Evolutionary conservation across 2,888 invertebrate genomes (phyloP).

Genomic region (Lumbricus terrestris): DNA sequence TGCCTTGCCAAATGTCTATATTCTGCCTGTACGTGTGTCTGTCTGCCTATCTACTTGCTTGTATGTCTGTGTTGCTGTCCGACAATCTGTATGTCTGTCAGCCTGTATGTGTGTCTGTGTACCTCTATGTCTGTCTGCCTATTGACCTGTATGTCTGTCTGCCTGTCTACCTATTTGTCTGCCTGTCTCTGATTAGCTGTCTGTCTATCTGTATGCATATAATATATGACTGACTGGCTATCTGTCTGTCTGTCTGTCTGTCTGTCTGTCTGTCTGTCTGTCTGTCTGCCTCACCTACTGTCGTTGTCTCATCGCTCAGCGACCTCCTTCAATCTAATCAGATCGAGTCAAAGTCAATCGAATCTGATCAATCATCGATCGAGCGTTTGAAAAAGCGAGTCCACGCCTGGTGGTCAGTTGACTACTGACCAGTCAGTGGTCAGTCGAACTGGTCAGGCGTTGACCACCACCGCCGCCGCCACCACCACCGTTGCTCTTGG

Average conservation of each 20-base stretch:
- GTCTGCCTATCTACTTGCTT: neutral
- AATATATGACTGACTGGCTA: neutral
- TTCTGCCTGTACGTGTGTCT: neutral
- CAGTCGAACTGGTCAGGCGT: neutral
- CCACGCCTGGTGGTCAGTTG: too few relatives aligned
- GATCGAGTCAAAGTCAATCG: conserved; percentile 3
- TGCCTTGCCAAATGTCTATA: neutral
- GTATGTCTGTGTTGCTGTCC: neutral
- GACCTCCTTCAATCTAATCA: neutral
- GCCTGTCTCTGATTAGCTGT: neutral
- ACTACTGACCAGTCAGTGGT: neutral
- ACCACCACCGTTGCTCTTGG: too few relatives aligned
- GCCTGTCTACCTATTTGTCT: too few relatives aligned
- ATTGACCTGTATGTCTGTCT: neutral
- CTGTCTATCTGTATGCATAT: neutral
- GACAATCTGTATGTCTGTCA: neutral
- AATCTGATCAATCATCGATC: neutral
- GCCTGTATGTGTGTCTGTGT: neutral
- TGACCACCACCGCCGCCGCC: neutral
- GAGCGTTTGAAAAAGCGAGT: neutral
- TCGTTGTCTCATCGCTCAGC: neutral
- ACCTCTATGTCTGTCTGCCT: neutral
- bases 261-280: too few relatives aligned
- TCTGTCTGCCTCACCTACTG: neutral
- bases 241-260: too few relatives aligned